phyloP scores from a whole-genome alignment of 2,113 vertebrate species.

The Brachypodius melanocephalos region DNA sequence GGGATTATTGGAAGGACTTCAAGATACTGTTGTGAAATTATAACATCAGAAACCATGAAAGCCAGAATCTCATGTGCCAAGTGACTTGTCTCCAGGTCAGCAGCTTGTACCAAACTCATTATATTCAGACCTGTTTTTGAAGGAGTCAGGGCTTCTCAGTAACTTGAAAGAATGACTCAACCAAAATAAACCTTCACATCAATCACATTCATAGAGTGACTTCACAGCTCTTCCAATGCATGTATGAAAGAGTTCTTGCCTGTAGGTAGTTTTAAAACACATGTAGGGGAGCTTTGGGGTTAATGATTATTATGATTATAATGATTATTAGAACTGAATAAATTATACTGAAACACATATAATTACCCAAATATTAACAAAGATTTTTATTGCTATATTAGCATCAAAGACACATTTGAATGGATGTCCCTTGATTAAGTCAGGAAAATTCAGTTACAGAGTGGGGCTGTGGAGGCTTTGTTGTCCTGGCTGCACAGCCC shows the following conservation, averaged over 20 bases:
- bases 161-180: background rate
- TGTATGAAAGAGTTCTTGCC: background rate
- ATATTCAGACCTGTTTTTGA: background rate
- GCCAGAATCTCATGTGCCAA: background rate
- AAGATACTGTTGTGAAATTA: background rate
- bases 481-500: background rate
- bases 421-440: background rate
- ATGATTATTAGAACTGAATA: background rate
- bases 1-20: background rate
- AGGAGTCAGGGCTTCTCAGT: background rate
- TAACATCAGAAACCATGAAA: background rate
- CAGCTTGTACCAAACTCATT: background rate
- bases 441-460: background rate
- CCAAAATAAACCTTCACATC: background rate
- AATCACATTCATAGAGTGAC: background rate
- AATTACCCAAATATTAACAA: background rate
- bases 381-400: background rate
- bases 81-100: background rate
- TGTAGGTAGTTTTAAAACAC: background rate
- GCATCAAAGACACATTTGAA: background rate
- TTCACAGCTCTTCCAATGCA: background rate
- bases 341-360: background rate
- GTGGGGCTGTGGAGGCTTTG: accelerated
- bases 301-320: background rate
- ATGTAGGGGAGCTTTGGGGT: background rate